Evolutionary conservation across 1,140 invertebrate genomes (phyloP), one percentile per base, ranked within the genome.

Genomic region (Cotesia glomerata): DNA sequence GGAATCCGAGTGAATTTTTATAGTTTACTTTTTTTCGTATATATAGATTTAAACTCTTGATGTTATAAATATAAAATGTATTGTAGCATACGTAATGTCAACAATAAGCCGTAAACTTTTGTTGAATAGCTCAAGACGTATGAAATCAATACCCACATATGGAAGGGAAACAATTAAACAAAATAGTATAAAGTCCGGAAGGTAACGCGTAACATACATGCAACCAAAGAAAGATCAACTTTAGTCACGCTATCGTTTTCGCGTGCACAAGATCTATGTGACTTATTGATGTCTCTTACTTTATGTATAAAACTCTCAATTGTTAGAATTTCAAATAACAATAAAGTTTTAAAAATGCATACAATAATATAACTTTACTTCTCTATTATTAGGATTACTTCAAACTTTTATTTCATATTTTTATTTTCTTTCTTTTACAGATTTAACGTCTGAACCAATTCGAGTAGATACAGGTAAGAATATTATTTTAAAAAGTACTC

Each of bases 261-360:
- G n/a, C n/a, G 59, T 62, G 59, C 34, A 35, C 34, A 62, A 62
- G 59, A 62, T 62, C 8, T 62, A 62, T 62, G 14, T 32, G 32
- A 36, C 13, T 62, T 36, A 34, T 11, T 35, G 59, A 62, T 62
- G 32, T 35, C 35, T 11, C 59, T 11, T 13, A 5, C 32, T 11
- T 62, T n/a, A 36, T 34, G 14, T 36, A 26, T 62, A 36, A 16
- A 59, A 35, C 14, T 3, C 26, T 7, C 9, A 3, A 62, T 35
- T n/a, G 59, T 35, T 62, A 35, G 13, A 26, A 34, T 59, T 59
- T 32, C 18, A 26, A 59, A 26, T 16, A 14, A 54, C 36, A 39
- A 39, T 51, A 65, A 11, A n/a, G 58, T 66, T 64, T 36, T 75
- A 77, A 77, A 71, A 36, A 36, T 39, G 2, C 2, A 39, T 39